These are phyloP conservation scores for Emys orbicularis DNA, from an alignment of 2,797 vertebrate species.

Conservation along the genomic window DNA sequence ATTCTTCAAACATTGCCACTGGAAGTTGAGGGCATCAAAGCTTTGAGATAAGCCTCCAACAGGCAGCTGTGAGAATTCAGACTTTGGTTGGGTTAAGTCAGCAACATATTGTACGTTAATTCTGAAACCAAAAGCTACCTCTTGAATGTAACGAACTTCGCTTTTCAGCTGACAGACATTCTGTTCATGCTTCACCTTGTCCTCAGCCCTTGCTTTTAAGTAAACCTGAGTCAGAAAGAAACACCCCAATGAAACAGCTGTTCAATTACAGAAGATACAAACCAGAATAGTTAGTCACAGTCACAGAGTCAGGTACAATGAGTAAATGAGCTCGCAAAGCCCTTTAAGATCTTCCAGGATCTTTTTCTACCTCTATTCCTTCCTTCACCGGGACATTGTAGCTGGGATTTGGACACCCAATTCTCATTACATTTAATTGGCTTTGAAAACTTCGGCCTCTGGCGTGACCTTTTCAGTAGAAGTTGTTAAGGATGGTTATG, in stretches of 20 bases:
- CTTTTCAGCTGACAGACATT: slow-evolving; percentile 90
- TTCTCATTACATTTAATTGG: neutral
- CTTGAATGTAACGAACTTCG: slow-evolving; percentile 92
- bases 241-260: neutral
- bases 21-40: neutral
- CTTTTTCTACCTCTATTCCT: neutral
- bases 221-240: slow-evolving; percentile 86
- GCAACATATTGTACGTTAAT: neutral
- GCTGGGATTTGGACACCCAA: accelerated
- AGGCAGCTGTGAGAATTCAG: neutral
- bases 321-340: neutral
- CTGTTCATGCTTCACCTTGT: slow-evolving; percentile 85
- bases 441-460: neutral
- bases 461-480: neutral
- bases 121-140: slow-evolving; percentile 80
- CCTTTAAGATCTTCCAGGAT: neutral
- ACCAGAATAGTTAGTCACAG: neutral
- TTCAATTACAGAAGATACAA: neutral
- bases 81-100: neutral
- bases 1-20: neutral
- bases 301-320: neutral
- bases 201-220: slow-evolving; percentile 87
- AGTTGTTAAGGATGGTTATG: neutral
- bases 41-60: neutral
- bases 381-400: neutral